phyloP scores from a whole-genome alignment of 2,888 invertebrate species.

The Tetanocera ferruginea region DNA sequence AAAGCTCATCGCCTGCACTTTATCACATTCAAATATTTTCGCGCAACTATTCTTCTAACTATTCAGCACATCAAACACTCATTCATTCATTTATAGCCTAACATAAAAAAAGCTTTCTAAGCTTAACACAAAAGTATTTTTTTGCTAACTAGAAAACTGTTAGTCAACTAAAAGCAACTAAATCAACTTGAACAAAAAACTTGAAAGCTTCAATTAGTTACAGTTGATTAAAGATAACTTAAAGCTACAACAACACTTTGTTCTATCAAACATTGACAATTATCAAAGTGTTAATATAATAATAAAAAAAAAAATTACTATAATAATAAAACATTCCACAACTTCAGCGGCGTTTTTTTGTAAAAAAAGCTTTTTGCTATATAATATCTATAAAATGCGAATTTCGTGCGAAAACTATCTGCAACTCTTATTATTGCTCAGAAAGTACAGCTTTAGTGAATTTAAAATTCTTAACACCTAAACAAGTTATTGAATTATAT shows the following conservation, averaged over 20 bases:
- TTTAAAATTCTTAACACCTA: slow-evolving; percentile 46
- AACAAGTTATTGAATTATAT: slow-evolving; percentile 23
- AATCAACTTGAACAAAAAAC: no score
- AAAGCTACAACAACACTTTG: background rate
- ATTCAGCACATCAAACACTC: no score
- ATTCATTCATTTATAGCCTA: no score
- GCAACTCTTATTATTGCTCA: slow-evolving; percentile 45
- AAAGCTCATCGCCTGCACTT: no score
- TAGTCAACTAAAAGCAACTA: no score
- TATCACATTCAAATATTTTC: no score
- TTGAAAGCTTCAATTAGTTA: no score
- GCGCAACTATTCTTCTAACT: no score
- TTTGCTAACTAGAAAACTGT: no score
- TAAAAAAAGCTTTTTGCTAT: background rate
- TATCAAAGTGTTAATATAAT: background rate
- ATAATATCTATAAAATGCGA: slow-evolving; percentile 41
- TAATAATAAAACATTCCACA: background rate
- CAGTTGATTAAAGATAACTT: background rate
- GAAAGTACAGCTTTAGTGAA: slow-evolving; percentile 44
- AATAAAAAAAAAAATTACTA: background rate
- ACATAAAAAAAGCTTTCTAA: no score
- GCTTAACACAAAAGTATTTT: no score
- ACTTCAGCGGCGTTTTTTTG: background rate
- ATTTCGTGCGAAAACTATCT: slow-evolving; percentile 42
- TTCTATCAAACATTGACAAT: background rate